Evolutionary conservation across 2,113 vertebrate species (phyloP).

Genomic region (Antennarius striatus): DNA sequence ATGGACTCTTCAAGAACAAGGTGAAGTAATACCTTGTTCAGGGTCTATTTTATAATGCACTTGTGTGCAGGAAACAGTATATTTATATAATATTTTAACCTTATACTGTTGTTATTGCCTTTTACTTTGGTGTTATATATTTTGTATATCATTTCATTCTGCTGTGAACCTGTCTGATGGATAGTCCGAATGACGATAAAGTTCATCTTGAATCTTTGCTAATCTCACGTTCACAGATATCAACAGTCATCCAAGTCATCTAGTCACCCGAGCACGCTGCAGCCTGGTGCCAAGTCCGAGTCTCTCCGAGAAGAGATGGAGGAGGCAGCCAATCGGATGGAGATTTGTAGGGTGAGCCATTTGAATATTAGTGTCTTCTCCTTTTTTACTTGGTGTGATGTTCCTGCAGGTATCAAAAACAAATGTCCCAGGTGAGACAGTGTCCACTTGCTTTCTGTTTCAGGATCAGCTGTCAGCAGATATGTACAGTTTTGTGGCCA

Average conservation of each 20-base stretch:
- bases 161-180: too few relatives aligned
- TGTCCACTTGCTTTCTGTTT: slow-evolving; percentile 31
- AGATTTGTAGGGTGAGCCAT: slow-evolving; percentile 93
- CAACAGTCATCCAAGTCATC: slow-evolving; percentile 97
- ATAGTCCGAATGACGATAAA: too few relatives aligned
- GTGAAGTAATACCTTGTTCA: slow-evolving; percentile 64
- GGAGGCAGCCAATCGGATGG: slow-evolving; percentile 97
- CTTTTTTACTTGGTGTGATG: slow-evolving; percentile 20
- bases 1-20: slow-evolving; percentile 97
- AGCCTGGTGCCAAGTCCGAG: slow-evolving; percentile 92
- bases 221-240: slow-evolving; percentile 79
- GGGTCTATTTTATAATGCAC: too few relatives aligned
- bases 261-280: slow-evolving; percentile 89
- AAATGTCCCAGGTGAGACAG: slow-evolving; percentile 5
- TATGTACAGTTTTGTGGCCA: slow-evolving; percentile 99
- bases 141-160: too few relatives aligned
- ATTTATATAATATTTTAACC: background rate
- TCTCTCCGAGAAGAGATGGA: slow-evolving; percentile 99
- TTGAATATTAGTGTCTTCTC: too few relatives aligned
- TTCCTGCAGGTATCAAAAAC: slow-evolving; percentile 23
- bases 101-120: too few relatives aligned
- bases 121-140: too few relatives aligned
- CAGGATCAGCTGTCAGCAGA: slow-evolving; percentile 98
- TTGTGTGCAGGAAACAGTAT: too few relatives aligned
- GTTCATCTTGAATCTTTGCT: too few relatives aligned